phyloP scores from a whole-genome alignment of 2,113 vertebrate genomes.

The Mobula birostris region DNA sequence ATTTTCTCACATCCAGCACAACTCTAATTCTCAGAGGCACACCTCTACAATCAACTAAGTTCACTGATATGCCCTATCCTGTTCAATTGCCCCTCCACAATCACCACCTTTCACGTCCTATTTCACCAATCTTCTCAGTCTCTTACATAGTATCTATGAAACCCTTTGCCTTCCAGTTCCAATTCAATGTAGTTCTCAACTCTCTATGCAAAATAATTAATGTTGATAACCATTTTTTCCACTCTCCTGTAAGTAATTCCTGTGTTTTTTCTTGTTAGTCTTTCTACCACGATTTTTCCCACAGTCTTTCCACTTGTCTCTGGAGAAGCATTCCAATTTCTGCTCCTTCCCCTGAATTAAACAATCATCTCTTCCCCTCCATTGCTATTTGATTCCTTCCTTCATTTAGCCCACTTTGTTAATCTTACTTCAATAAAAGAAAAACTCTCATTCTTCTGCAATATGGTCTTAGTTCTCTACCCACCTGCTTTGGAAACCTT shows the following conservation, averaged over 20 bases:
- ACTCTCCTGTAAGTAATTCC: neutral
- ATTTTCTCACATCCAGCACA: too few relatives aligned
- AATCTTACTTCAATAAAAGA: neutral
- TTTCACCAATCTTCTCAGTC: neutral
- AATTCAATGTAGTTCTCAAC: neutral
- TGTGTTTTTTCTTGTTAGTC: neutral
- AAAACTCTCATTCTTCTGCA: neutral
- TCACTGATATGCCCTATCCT: too few relatives aligned
- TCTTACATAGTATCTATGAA: neutral
- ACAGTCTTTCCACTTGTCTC: neutral
- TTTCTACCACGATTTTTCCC: neutral
- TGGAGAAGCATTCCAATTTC: neutral
- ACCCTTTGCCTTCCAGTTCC: too few relatives aligned
- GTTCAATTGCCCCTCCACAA: neutral
- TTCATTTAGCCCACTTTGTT: neutral
- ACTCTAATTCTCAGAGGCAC: neutral
- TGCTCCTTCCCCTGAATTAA: neutral
- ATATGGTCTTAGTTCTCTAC: too few relatives aligned
- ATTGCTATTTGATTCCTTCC: neutral
- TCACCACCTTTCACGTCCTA: neutral
- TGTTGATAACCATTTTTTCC: neutral
- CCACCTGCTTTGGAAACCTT: neutral
- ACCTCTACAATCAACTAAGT: too few relatives aligned
- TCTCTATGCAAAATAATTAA: neutral
- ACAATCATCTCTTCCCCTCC: neutral